Base-by-base conservation (phyloP, 1,140 invertebrate genomes). In the Oryzaephilus surinamensis region DNA sequence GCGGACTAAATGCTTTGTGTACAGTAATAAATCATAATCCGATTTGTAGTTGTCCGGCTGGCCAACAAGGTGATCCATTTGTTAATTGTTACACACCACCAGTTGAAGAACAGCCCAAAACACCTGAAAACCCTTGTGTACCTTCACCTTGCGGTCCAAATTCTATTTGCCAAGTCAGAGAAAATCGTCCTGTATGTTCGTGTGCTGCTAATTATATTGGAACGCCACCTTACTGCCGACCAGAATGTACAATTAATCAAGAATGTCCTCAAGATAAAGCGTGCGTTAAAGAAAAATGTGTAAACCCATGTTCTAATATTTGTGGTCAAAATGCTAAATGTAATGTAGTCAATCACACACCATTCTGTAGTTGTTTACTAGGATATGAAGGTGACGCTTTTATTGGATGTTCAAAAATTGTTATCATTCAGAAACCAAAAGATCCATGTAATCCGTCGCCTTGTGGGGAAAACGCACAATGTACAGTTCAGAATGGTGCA, bases 101-200 rank as follows among this genome's bases (percentile, higher is more conserved):
- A 19, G 60, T 51, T 6, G 55, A 63, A 37, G 60, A 64, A 24
- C 51, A 58, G 51, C 58, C 61, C 8, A 61, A 61, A 24, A 58
- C 64, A 10, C 58, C 65, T 8, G 56, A 65, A 48, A 76, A 82
- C 63, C 81, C 84, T 14, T 92, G 87, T 57, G 59, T 72, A 26
- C 81, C 83, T 20, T 84, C 81, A 28, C 84, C 84, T 8, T 91
- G 86, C 64, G 86, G 85, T 33, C 77, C 83, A 8, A 85, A 88
- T 63, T 89, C 86, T 0, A 72, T 86, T 19, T 91, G 86, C 57
- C 79, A 84, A 69, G 72, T 86, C 24, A 79, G 78, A 63, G 75
- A 82, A 58, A 74, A 76, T 29, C 69, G 79, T 56, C 77, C 84
- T 7, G 80, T 85, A 0, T 85, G 82, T 53, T 85, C 81, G 4